Evolutionary conservation across 37 sponge, comb jelly and placozoan species (phyloP), one percentile per base, ranked within the genome.

Genomic region (Cladorhizidae sp.): DNA sequence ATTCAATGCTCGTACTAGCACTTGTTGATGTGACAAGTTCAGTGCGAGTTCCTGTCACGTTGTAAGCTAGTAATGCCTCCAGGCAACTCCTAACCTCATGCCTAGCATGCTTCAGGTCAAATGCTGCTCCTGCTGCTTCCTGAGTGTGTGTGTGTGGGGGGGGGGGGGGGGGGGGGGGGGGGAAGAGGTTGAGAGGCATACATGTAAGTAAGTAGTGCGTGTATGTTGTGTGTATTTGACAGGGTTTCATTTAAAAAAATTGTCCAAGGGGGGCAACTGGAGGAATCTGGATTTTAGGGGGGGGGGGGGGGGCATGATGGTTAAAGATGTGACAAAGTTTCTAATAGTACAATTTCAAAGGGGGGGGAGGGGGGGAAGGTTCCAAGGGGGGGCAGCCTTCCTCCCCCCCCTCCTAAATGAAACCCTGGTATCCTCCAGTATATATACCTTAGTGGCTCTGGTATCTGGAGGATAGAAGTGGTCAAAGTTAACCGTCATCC

Each of bases 391-490:
- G n/a, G n/a, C n/a, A n/a, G n/a, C n/a, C n/a, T n/a, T n/a, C n/a
- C n/a, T n/a, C n/a, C n/a, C n/a, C n/a, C n/a, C n/a, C n/a, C n/a
- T n/a, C n/a, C n/a, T n/a, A n/a, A n/a, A n/a, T n/a, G n/a, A n/a
- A n/a, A n/a, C n/a, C n/a, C n/a, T n/a, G n/a, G n/a, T n/a, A n/a
- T n/a, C n/a, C n/a, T 12, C 55, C 17, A 17, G 55, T 54, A 54
- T 12, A 54, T 17, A 20, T 26, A 59, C 61, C 61, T 28, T 59
- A 17, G n/a, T 59, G 61, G 61, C n/a, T 42, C 73, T 63, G 23
- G 37, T 38, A 73, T 90, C 87, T 72, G 61, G 72, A 28, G 93
- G 89, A 67, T 88, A 93, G 37, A 85, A 82, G 8, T 72, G 41
- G 38, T 93, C 93, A 56, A 77, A 79, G 31, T 85, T 68, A 18